Evolutionary conservation across 2,797 vertebrate species (phyloP), one percentile per base, ranked within the genome.

Genomic region (Amphiprion clarkii): DNA sequence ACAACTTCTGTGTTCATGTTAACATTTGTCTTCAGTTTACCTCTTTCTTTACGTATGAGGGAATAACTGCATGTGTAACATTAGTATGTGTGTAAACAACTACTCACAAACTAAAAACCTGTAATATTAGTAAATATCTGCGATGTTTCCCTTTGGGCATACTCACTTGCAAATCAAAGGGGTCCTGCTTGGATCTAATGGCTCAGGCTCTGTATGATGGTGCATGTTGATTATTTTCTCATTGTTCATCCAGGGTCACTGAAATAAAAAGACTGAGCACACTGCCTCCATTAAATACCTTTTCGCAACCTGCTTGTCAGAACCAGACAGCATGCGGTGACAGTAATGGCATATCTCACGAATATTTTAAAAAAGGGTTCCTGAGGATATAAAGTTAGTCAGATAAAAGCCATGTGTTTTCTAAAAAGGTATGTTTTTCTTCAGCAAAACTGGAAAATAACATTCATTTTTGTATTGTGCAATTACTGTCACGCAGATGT

Each of bases 211-310:
- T 66, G 57, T 67, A 55, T 87, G 71, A 67, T 75, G 67, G 64
- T 76, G 66, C 60, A 52, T 79, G 80, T 46, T 91, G 84, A 93
- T 93, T 90, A 78, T 74, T 27, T 27, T 40, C 67, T 67, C 13
- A 19, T 58, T 77, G 70, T 85, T 86, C 74, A 74, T 40, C 67
- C 2, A 1, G 74, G 87, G 80, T 81, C 72, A 67, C 49, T 46
- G 39, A 76, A 85, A 87, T 86, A 71, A 90, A 90, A 86, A 78
- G 74, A 87, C 52, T 0, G 49, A 78, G 63, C 29, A 16, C 56
- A n/a, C 71, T 36, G 57, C 64, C 69, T 88, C 79, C 86, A 92
- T 89, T 89, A 85, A 89, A 84, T 62, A 74, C 53, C 42, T 64
- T 42, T 59, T 68, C 2, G 9, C 63, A 74, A 71, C 66, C 76